phyloP scores from a whole-genome alignment of 92 coral and sea anemone species.

The Anthopleura xanthogrammica region DNA sequence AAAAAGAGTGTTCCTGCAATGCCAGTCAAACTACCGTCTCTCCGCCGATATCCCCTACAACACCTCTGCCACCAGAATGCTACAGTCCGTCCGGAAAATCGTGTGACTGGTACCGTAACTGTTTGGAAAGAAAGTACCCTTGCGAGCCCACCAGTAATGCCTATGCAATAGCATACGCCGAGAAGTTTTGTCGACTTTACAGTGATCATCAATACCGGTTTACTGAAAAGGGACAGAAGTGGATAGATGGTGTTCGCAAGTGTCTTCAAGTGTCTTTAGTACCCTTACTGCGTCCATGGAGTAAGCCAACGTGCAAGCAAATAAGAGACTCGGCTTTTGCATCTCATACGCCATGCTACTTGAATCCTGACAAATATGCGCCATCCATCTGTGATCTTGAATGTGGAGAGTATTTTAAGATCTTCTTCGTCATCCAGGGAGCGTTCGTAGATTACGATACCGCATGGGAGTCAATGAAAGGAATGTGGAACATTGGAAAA shows the following conservation, averaged over 20 bases:
- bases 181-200: constrained; percentile 55
- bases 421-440: constrained; percentile 43
- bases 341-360: constrained; percentile 59
- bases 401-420: constrained; percentile 34
- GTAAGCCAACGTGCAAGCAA: constrained; percentile 39
- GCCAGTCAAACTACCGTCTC: not conserved
- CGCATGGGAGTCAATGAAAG: constrained; percentile 56
- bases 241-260: constrained; percentile 64
- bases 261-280: constrained; percentile 59
- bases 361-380: constrained; percentile 46
- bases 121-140: constrained; percentile 56
- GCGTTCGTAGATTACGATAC: constrained; percentile 45
- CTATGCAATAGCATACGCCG: constrained; percentile 59
- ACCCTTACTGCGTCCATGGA: constrained; percentile 58
- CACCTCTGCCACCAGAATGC: constrained; percentile 50
- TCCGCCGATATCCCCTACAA: not conserved
- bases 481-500: constrained; percentile 57
- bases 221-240: constrained; percentile 35
- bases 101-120: constrained; percentile 64
- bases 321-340: constrained; percentile 49
- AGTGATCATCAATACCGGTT: constrained; percentile 6
- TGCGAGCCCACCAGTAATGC: constrained; percentile 56
- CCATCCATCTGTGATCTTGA: constrained; percentile 61
- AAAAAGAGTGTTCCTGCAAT: constrained; percentile 48
- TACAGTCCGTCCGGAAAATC: constrained; percentile 61